These are phyloP conservation scores for Amazona finschi DNA, from an alignment of 2,797 vertebrate species.

Conservation along the genomic window DNA sequence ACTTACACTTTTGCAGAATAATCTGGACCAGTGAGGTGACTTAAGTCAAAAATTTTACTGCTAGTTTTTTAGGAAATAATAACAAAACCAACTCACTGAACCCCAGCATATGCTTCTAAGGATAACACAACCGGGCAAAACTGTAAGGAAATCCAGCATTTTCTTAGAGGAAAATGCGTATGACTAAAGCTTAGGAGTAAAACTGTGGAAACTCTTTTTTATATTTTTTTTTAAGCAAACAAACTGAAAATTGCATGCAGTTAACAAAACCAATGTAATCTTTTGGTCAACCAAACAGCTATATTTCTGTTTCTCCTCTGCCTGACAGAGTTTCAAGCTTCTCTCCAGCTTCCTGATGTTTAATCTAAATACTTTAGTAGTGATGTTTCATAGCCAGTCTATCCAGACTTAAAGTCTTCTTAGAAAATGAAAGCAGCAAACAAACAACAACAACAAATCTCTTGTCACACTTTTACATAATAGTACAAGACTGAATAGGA, in stretches of 20 bases:
- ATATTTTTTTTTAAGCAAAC: not conserved
- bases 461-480: not conserved
- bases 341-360: not conserved
- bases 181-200: not conserved
- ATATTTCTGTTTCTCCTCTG: not conserved
- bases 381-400: not conserved
- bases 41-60: not conserved
- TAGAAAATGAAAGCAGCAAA: not conserved
- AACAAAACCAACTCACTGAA: not conserved
- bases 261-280: not conserved
- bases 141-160: not conserved
- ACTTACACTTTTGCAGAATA: not conserved
- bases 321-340: not conserved
- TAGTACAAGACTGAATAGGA: not conserved
- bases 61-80: not conserved
- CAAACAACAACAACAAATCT: not conserved
- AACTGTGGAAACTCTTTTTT: not conserved
- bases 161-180: not conserved
- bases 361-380: not conserved
- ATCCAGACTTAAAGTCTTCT: not conserved
- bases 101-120: not conserved
- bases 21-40: not conserved
- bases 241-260: not conserved
- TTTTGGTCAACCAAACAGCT: not conserved
- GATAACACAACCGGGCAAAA: not conserved